Percentiles rank a stretch among this genome's conserved stretches.
Evolutionary conservation across 2,797 vertebrate genomes (phyloP).

Genomic region (Siniperca undulata): DNA sequence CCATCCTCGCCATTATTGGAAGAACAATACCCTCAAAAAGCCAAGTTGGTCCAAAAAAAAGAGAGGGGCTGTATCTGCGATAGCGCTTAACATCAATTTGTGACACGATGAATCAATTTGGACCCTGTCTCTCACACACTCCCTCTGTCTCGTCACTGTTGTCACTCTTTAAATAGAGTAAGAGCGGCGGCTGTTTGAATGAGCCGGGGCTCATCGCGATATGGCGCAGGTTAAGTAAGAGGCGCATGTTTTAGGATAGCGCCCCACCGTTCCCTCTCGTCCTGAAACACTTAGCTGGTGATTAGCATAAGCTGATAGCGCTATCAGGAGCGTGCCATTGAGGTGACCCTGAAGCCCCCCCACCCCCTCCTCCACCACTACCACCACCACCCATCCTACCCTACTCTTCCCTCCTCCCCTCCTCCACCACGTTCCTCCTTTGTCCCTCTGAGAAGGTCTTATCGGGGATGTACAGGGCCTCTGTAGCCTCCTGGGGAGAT

Average conservation of each 20-base stretch:
- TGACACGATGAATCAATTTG: slow-evolving; percentile 86
- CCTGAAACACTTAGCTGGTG: slow-evolving; percentile 86
- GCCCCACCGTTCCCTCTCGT: slow-evolving; percentile 71
- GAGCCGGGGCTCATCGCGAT: slow-evolving; percentile 82
- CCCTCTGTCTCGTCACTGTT: slow-evolving; percentile 47
- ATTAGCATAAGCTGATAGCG: slow-evolving; percentile 89
- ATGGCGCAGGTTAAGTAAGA: slow-evolving; percentile 86
- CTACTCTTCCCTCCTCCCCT: not conserved
- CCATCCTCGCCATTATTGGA: slow-evolving; percentile 73
- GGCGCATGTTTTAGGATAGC: slow-evolving; percentile 83
- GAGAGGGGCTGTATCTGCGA: slow-evolving; percentile 58
- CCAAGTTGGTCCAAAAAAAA: slow-evolving; percentile 63
- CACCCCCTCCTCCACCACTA: not conserved
- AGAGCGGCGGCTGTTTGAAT: slow-evolving; percentile 71
- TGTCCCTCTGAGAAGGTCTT: slow-evolving; percentile 78
- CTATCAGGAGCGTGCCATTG: slow-evolving; percentile 85
- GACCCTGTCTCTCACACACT: slow-evolving; percentile 29
- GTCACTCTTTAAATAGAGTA: slow-evolving; percentile 68
- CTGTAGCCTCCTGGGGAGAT: slow-evolving; percentile 79
- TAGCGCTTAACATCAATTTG: slow-evolving; percentile 84
- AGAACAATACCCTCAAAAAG: slow-evolving; percentile 81
- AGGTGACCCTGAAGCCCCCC: slow-evolving; percentile 82
- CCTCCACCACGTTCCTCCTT: slow-evolving; percentile 38
- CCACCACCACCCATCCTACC: slow-evolving; percentile 50
- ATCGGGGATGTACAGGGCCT: slow-evolving; percentile 81